Conservation (phyloP, 2,797 vertebrate species). For the Sebastiscus tertius region DNA sequence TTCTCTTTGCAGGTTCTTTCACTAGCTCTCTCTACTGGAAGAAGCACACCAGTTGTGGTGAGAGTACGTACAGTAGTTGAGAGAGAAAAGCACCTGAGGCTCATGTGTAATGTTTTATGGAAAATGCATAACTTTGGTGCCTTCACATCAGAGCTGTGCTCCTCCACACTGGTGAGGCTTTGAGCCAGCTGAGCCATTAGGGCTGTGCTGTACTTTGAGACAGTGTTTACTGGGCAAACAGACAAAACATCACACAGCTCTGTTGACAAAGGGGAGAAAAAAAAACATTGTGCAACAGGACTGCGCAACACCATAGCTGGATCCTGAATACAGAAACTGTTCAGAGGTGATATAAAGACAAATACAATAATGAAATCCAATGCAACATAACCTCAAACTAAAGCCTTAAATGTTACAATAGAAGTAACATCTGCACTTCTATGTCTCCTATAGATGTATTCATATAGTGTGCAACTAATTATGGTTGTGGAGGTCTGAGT, state of each 20-base stretch:
- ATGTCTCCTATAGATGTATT: neutral
- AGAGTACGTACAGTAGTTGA: constrained; percentile 1
- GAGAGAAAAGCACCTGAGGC: constrained; percentile 27
- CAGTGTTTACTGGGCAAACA: constrained; percentile 43
- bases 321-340: neutral
- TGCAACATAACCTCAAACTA: neutral
- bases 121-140: constrained; percentile 41
- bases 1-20: neutral
- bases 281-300: constrained; percentile 3
- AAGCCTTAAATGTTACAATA: neutral
- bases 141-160: constrained; percentile 19
- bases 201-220: constrained; percentile 22
- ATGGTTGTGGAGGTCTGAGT: neutral
- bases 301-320: neutral
- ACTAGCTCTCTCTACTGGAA: neutral
- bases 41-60: constrained; percentile 5
- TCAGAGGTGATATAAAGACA: neutral
- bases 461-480: neutral
- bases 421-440: neutral
- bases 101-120: constrained; percentile 28
- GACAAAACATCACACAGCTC: constrained; percentile 21
- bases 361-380: neutral
- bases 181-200: constrained; percentile 38
- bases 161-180: constrained; percentile 19
- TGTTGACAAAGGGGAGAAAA: constrained; percentile 31